phyloP scores from a whole-genome alignment of 1,140 invertebrate genomes.

The Rhizoglyphus robini region DNA sequence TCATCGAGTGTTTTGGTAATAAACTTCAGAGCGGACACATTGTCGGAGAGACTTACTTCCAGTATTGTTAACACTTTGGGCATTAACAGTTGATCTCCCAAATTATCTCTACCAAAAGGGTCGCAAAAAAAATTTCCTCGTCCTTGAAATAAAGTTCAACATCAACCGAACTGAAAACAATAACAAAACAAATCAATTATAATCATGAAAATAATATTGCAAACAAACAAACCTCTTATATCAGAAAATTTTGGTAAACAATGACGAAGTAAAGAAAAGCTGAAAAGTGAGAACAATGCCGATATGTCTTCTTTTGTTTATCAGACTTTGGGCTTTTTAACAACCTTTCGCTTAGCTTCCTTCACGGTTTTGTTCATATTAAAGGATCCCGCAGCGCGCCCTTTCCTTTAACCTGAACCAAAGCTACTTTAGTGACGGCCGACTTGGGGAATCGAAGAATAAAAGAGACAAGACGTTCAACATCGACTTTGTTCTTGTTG shows the following conservation, averaged over 20 bases:
- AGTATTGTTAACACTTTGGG: constrained; percentile 43
- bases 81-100: constrained; percentile 43
- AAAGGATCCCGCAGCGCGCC: too few species aligned
- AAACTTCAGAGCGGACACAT: constrained; percentile 52
- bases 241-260: neutral
- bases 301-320: too few species aligned
- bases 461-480: too few species aligned
- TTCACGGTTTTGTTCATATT: too few species aligned
- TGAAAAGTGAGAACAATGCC: too few species aligned
- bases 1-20: constrained; percentile 48
- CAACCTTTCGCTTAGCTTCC: too few species aligned
- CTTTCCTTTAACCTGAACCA: too few species aligned
- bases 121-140: neutral
- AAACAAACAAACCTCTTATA: neutral
- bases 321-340: too few species aligned
- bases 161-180: constrained; percentile 41
- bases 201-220: neutral
- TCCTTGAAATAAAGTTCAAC: constrained; percentile 47
- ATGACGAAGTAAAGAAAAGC: neutral
- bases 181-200: neutral
- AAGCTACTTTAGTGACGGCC: too few species aligned
- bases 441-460: too few species aligned
- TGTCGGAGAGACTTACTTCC: constrained; percentile 49
- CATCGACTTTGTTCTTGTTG: too few species aligned
- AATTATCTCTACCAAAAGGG: constrained; percentile 37